Percentiles rank a stretch among this genome's conserved stretches.
phyloP scores from a whole-genome alignment of 2,113 vertebrate genomes.

The Trachemys scripta region DNA sequence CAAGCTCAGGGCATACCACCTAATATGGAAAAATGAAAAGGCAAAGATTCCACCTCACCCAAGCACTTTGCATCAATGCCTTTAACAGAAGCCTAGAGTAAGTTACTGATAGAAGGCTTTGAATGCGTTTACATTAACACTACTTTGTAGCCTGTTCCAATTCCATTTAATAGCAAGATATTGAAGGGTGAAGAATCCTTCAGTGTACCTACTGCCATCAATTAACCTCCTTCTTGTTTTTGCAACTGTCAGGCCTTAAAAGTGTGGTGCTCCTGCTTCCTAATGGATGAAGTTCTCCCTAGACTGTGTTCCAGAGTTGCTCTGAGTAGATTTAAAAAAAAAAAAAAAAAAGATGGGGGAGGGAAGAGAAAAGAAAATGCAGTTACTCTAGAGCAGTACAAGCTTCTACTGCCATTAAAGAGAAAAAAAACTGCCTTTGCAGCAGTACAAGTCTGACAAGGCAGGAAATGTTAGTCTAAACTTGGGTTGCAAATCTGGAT shows the following conservation, averaged over 20 bases:
- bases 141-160: background rate
- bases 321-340: background rate
- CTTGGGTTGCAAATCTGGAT: slow-evolving; percentile 57
- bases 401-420: background rate
- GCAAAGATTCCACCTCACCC: background rate
- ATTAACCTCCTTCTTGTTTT: background rate
- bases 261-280: background rate
- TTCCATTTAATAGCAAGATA: background rate
- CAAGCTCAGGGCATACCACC: background rate
- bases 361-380: background rate
- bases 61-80: background rate
- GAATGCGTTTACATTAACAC: fast-evolving
- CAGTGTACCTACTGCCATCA: background rate
- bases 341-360: fast-evolving
- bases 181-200: background rate
- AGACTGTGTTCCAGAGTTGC: background rate
- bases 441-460: slow-evolving; percentile 23
- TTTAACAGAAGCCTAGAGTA: background rate
- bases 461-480: slow-evolving; percentile 44
- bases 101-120: background rate
- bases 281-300: background rate
- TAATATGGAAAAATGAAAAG: background rate
- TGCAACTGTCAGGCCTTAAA: background rate
- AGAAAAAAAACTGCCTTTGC: background rate
- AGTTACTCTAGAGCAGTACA: background rate